Percentiles rank a stretch among this genome's conserved stretches.
These are phyloP conservation scores for Vultur gryphus DNA, from an alignment of 2,797 vertebrate species.

Conservation along the genomic window DNA sequence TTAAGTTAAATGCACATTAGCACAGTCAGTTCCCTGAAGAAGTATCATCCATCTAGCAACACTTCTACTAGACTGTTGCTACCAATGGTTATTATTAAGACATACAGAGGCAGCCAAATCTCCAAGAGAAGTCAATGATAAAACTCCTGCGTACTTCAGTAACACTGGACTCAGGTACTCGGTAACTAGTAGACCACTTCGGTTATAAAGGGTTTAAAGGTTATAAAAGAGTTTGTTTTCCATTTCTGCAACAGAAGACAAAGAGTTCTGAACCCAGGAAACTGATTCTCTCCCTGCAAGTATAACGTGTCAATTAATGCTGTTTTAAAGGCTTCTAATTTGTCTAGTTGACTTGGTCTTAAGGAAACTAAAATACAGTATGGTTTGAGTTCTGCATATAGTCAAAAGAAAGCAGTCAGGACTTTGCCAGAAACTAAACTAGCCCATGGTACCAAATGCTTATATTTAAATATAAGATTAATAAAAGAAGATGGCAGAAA, in stretches of 20 bases:
- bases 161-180: neutral
- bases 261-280: neutral
- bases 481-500: neutral
- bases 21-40: neutral
- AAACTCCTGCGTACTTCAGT: neutral
- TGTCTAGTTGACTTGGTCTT: neutral
- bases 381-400: neutral
- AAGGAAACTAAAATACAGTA: neutral
- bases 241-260: neutral
- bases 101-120: neutral
- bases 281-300: neutral
- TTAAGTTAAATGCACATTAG: neutral
- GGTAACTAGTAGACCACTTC: neutral
- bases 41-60: neutral
- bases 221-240: neutral
- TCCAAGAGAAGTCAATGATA: neutral
- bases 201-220: neutral
- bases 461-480: neutral
- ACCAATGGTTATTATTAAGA: neutral
- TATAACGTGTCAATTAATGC: neutral
- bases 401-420: neutral
- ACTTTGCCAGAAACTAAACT: neutral
- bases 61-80: neutral
- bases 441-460: neutral
- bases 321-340: neutral